These are phyloP conservation scores for Achatina immaculata DNA, from an alignment of 1,140 invertebrate species.

Conservation along the genomic window DNA sequence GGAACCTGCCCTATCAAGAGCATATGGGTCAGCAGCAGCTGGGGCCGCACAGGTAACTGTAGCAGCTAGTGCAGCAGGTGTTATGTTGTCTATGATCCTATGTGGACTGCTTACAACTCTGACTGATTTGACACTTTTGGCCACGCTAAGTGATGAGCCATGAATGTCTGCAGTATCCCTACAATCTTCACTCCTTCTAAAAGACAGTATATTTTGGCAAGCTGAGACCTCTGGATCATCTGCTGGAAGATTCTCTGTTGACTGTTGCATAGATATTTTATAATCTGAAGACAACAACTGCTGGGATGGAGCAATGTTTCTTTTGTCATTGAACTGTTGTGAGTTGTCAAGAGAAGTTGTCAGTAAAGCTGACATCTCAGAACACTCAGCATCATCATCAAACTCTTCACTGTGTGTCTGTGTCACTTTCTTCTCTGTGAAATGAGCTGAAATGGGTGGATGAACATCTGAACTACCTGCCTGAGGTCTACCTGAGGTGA, in stretches of 20 bases:
- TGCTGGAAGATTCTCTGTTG: not conserved
- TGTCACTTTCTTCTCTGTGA: not conserved
- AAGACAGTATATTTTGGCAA: not conserved
- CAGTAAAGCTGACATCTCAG: conserved; percentile 14
- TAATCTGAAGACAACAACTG: not conserved
- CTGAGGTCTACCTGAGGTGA: not conserved
- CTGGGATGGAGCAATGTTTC: not conserved
- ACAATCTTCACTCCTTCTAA: not conserved
- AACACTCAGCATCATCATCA: conserved; percentile 14
- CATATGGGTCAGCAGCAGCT: conserved; percentile 12
- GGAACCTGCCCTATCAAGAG: not conserved
- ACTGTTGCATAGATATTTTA: conserved; percentile 26
- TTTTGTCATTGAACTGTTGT: not conserved
- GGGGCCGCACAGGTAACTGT: conserved; percentile 13
- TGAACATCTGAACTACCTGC: not conserved
- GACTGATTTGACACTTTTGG: not conserved
- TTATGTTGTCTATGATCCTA: conserved; percentile 7
- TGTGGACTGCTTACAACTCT: not conserved
- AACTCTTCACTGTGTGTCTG: not conserved
- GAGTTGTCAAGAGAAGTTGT: not conserved
- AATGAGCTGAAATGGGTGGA: not conserved
- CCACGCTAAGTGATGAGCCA: not conserved
- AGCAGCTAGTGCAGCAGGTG: conserved; percentile 18
- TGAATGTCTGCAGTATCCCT: not conserved
- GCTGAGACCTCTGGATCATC: not conserved